A percentile compares a stretch with the other conserved stretches of the same genome.
phyloP scores from a whole-genome alignment of 2,888 invertebrate genomes.

The Leptinotarsa rubiginosa region DNA sequence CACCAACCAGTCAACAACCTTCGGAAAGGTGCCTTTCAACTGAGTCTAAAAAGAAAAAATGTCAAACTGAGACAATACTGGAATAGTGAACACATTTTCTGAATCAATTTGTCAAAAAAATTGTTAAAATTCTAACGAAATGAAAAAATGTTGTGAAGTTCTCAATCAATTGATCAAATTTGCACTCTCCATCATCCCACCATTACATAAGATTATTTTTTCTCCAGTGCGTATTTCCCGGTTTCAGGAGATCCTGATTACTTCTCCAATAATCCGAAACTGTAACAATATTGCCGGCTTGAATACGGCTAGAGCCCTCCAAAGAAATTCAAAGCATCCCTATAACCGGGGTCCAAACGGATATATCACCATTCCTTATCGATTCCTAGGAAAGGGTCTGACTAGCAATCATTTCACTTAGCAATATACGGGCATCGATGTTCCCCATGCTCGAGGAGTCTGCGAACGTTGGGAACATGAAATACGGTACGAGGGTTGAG shows the following conservation, averaged over 20 bases:
- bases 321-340: constrained; percentile 7
- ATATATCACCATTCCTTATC: constrained; percentile 15
- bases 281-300: background rate
- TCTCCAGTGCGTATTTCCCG: background rate
- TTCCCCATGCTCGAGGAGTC: background rate
- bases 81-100: no score
- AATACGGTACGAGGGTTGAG: constrained; percentile 7
- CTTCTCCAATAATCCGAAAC: background rate
- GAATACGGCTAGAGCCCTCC: background rate
- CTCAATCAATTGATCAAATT: no score
- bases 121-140: no score
- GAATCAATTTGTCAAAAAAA: no score
- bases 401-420: constrained; percentile 11
- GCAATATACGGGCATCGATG: constrained; percentile 10
- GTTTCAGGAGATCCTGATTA: background rate
- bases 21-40: no score
- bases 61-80: no score
- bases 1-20: no score
- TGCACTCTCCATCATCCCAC: no score
- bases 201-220: no score
- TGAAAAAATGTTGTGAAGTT: no score
- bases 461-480: constrained; percentile 9
- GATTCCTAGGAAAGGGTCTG: background rate
- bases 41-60: no score
- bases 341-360: background rate